These are phyloP conservation scores for Albula goreensis DNA, from an alignment of 2,113 vertebrate genomes.

Conservation along the genomic window DNA sequence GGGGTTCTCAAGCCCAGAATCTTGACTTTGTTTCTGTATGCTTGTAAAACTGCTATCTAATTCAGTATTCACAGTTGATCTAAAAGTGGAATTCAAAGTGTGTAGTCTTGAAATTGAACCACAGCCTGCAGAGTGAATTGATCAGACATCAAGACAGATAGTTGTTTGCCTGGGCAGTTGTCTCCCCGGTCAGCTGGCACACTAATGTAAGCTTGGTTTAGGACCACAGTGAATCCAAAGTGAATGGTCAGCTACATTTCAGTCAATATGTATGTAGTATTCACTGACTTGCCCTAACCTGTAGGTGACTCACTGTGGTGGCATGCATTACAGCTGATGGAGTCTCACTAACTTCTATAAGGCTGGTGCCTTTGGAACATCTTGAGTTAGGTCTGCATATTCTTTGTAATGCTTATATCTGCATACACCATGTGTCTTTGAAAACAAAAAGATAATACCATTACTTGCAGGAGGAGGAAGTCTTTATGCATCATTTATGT, in stretches of 20 bases:
- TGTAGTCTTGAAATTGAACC: too few relatives aligned
- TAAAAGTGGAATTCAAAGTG: too few relatives aligned
- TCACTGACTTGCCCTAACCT: background rate
- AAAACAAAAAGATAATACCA: too few relatives aligned
- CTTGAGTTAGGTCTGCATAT: background rate
- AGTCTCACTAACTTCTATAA: background rate
- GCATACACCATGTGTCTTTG: too few relatives aligned
- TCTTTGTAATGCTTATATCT: background rate
- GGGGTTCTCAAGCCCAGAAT: too few relatives aligned
- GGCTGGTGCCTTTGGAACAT: background rate
- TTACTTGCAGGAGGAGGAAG: background rate
- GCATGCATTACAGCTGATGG: background rate
- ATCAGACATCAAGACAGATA: too few relatives aligned
- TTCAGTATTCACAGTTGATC: too few relatives aligned
- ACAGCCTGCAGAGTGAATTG: too few relatives aligned
- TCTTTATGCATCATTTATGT: background rate
- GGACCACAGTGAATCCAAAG: background rate
- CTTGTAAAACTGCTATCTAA: too few relatives aligned
- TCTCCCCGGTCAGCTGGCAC: background rate
- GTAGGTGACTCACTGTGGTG: background rate
- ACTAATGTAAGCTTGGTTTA: too few relatives aligned
- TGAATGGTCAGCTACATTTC: background rate
- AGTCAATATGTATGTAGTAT: background rate
- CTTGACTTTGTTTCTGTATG: too few relatives aligned
- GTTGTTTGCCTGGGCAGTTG: background rate